Conservation (phyloP, 1,140 invertebrate species). For the Mycetomoellerius zeteki region DNA sequence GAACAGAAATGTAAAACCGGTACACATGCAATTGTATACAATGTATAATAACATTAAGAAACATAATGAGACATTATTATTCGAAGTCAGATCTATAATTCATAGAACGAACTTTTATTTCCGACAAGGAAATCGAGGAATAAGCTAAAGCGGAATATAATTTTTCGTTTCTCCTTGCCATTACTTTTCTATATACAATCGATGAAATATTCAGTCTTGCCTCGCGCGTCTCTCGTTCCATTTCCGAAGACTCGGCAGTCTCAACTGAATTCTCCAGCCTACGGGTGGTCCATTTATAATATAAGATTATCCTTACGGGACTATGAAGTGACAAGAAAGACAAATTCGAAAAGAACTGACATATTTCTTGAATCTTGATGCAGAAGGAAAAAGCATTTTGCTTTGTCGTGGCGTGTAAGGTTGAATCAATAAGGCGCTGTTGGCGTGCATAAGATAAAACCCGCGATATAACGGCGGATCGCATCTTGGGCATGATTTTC, state of each 20-base stretch:
- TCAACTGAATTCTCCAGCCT: conserved; percentile 19
- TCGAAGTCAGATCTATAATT: neutral
- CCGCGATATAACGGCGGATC: neutral
- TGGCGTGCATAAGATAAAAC: conserved; percentile 42
- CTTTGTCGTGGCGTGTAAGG: neutral
- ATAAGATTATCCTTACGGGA: conserved; percentile 7
- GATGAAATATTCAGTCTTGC: conserved; percentile 64
- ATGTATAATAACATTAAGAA: neutral
- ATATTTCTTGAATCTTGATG: neutral
- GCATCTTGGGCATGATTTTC: conserved; percentile 59
- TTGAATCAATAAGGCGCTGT: conserved; percentile 51
- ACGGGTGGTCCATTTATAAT: conserved; percentile 16
- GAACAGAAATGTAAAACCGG: neutral
- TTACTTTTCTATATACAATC: conserved; percentile 27
- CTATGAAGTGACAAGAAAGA: neutral
- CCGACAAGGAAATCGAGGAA: neutral
- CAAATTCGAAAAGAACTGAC: neutral
- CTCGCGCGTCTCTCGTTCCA: neutral
- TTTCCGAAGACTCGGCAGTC: conserved; percentile 3
- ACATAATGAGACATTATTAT: conserved; percentile 17
- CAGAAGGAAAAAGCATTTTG: neutral
- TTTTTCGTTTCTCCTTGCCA: neutral
- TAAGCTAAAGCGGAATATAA: conserved; percentile 23
- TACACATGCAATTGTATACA: too few relatives aligned
- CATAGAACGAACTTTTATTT: neutral